Evolutionary conservation across 64 coral and sea anemone species (phyloP).

Genomic region (Pachyseris speciosa): DNA sequence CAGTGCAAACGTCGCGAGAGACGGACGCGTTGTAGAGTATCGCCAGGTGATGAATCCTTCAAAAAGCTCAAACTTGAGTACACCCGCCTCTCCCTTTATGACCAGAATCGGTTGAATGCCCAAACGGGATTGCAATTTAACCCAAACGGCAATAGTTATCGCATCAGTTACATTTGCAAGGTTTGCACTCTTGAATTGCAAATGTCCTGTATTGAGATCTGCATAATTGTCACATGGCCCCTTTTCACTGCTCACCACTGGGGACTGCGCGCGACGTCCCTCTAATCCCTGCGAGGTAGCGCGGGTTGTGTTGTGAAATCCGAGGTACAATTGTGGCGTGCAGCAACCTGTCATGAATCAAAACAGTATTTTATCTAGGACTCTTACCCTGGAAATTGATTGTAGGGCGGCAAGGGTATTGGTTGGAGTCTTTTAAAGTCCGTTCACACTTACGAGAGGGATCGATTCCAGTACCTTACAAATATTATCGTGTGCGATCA

Average conservation of each 20-base stretch:
- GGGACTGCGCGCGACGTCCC: background rate
- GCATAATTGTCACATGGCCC: background rate
- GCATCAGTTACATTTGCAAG: background rate
- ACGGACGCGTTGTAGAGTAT: background rate
- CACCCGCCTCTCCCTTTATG: background rate
- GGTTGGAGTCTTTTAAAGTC: too few species aligned
- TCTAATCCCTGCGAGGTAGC: background rate
- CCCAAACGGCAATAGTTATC: constrained; percentile 28
- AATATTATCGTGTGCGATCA: too few species aligned
- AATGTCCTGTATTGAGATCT: background rate
- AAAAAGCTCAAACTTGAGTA: constrained; percentile 9
- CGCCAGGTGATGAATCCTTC: background rate
- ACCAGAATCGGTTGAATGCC: constrained; percentile 42
- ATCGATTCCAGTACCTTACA: too few species aligned
- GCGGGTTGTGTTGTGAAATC: background rate
- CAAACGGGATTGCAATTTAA: background rate
- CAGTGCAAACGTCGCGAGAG: background rate
- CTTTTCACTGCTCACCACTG: background rate
- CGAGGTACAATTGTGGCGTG: background rate
- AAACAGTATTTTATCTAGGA: background rate
- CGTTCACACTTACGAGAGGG: too few species aligned
- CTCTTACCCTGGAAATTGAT: too few species aligned
- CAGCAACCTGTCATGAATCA: constrained; percentile 7
- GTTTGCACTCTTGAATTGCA: constrained; percentile 12
- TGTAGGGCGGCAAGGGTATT: too few species aligned